phyloP scores from a whole-genome alignment of 2,113 vertebrate genomes.

The Ailurus styani region DNA sequence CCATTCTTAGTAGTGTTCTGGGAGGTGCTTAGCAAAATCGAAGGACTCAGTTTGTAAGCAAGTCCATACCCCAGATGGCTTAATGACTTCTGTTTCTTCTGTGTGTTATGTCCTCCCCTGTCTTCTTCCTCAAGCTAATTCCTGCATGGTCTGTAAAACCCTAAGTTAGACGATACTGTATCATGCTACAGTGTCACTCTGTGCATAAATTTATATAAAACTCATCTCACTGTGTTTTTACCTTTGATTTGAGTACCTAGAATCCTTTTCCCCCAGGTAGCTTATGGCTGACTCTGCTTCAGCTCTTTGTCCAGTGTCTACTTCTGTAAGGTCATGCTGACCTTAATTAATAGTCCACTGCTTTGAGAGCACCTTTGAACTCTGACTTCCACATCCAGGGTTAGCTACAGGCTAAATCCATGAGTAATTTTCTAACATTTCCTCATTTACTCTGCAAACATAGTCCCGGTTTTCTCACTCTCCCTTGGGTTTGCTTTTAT shows the following conservation, averaged over 20 bases:
- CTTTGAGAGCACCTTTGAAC: too few relatives aligned
- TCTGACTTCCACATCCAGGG: too few relatives aligned
- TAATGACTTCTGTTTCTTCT: neutral
- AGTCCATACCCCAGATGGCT: too few relatives aligned
- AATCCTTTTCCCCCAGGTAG: neutral
- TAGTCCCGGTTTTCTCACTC: rapidly evolving
- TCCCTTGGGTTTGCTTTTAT: neutral
- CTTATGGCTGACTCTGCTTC: rapidly evolving
- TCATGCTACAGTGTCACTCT: neutral
- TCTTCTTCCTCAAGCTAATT: neutral
- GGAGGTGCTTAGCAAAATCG: neutral
- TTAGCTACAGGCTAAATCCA: neutral
- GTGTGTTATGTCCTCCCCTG: too few relatives aligned
- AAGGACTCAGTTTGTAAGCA: rapidly evolving
- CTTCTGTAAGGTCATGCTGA: neutral
- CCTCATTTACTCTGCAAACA: neutral
- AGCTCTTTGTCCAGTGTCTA: neutral
- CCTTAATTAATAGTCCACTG: neutral
- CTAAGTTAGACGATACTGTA: rapidly evolving
- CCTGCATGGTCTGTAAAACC: neutral
- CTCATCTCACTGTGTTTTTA: rapidly evolving
- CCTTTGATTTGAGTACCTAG: neutral
- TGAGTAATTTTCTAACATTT: neutral
- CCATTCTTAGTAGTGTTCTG: neutral
- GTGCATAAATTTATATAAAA: neutral